phyloP scores from a whole-genome alignment of 2,888 invertebrate species.

The Oxytorus armatus region DNA sequence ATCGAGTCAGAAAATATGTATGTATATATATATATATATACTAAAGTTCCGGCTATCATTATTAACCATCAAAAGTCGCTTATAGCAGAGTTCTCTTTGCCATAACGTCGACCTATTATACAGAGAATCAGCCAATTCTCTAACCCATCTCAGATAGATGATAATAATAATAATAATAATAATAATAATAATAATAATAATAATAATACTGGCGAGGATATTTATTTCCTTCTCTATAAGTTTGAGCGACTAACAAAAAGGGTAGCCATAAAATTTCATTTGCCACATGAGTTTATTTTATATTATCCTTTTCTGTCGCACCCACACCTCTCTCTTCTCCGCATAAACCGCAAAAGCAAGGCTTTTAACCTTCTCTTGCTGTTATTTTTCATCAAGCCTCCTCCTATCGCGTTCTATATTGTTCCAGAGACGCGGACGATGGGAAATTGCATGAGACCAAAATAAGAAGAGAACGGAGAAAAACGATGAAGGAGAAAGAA shows the following conservation, averaged over 20 bases:
- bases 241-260: not conserved
- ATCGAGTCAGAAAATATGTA: conserved; percentile 26
- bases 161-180: conserved; percentile 77
- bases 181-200: conserved; percentile 68
- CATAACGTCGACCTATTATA: conserved; percentile 65
- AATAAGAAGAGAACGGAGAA: not conserved
- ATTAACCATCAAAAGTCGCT: conserved; percentile 51
- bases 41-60: conserved; percentile 43
- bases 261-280: conserved; percentile 68
- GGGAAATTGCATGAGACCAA: too few species aligned
- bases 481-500: not conserved
- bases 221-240: not conserved
- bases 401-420: conserved; percentile 1
- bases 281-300: conserved; percentile 14
- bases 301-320: conserved; percentile 14
- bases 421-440: not conserved
- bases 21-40: conserved; percentile 19
- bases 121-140: conserved; percentile 70
- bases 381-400: too few species aligned
- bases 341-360: conserved; percentile 70
- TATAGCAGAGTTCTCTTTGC: conserved; percentile 5
- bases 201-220: not conserved
- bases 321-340: conserved; percentile 33
- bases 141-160: conserved; percentile 70
- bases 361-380: conserved; percentile 12